Conservation (phyloP, 2,113 vertebrate species). For the Spheniscus mendiculus region DNA sequence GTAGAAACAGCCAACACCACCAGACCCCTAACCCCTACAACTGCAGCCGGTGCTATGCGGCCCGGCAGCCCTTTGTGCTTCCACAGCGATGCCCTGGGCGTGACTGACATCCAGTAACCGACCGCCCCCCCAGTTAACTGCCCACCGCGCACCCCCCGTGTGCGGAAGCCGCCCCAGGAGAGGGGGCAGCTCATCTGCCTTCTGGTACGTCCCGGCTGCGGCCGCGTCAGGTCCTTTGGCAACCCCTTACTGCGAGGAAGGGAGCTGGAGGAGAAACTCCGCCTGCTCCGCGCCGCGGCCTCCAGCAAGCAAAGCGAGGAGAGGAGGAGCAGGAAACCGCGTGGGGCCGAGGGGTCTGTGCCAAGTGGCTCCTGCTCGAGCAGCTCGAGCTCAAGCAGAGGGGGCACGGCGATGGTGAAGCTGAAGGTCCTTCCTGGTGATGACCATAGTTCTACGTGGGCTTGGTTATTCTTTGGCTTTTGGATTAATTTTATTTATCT, state of each 20-base stretch:
- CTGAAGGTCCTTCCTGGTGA: background rate
- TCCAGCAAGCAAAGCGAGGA: background rate
- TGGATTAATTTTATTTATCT: background rate
- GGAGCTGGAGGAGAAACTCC: background rate
- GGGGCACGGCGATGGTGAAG: background rate
- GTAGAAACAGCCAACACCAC: background rate
- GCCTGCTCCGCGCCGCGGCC: background rate
- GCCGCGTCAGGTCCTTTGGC: background rate
- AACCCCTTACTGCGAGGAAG: background rate
- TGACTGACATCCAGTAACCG: background rate
- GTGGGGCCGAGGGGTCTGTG: fast-evolving
- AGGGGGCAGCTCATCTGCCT: background rate
- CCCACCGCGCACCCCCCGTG: fast-evolving
- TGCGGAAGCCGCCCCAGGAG: background rate
- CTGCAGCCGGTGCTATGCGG: fast-evolving
- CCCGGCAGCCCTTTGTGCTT: too few relatives aligned
- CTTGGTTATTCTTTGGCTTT: background rate
- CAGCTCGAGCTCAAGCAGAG: background rate
- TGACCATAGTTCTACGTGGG: fast-evolving
- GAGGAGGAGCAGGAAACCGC: background rate
- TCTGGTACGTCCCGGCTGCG: fast-evolving
- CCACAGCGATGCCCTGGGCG: background rate
- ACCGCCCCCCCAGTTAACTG: fast-evolving
- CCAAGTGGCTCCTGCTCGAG: background rate
- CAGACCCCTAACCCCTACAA: background rate